These are phyloP conservation scores for Orientallactaga sibirica DNA, from an alignment of 2,797 vertebrate genomes.

Conservation along the genomic window DNA sequence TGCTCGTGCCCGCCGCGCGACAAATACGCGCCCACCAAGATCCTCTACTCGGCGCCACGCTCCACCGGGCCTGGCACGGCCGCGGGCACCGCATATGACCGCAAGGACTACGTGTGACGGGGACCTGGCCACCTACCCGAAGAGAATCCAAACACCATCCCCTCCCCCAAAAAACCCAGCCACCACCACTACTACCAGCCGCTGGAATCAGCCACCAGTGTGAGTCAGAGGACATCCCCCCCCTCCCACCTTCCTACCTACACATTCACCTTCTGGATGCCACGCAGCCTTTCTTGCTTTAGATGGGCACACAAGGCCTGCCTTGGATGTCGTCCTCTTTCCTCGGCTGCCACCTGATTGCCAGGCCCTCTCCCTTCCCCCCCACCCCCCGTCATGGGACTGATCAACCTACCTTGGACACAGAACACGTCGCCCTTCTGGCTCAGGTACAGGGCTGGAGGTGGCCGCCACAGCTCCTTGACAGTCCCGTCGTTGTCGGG, in stretches of 20 bases:
- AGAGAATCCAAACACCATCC: not conserved
- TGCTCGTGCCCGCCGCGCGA: slow-evolving; percentile 95
- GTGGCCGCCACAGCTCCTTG: not conserved
- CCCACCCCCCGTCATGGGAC: not conserved
- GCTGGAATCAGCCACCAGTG: not conserved
- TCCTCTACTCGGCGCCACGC: slow-evolving; percentile 93
- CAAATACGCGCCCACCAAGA: slow-evolving; percentile 90
- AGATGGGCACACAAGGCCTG: not conserved
- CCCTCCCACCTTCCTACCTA: too few relatives aligned
- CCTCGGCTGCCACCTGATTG: not conserved
- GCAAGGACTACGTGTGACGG: slow-evolving; percentile 94
- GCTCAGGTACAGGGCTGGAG: not conserved
- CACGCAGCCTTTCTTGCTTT: not conserved
- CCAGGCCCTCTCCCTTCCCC: not conserved
- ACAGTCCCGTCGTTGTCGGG: not conserved
- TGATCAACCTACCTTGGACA: slow-evolving; percentile 10
- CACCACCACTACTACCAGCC: not conserved
- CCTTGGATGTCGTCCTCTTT: not conserved
- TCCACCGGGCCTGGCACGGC: slow-evolving; percentile 83
- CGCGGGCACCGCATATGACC: slow-evolving; percentile 91
- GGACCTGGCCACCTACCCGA: not conserved
- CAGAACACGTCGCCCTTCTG: slow-evolving; percentile 20
- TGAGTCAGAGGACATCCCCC: not conserved
- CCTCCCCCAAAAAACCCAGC: too few relatives aligned
- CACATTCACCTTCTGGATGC: not conserved